Percentiles rank a stretch among this genome's conserved stretches.
Conservation (phyloP, 2,888 invertebrate genomes). For the Xestia rhomboidea region DNA sequence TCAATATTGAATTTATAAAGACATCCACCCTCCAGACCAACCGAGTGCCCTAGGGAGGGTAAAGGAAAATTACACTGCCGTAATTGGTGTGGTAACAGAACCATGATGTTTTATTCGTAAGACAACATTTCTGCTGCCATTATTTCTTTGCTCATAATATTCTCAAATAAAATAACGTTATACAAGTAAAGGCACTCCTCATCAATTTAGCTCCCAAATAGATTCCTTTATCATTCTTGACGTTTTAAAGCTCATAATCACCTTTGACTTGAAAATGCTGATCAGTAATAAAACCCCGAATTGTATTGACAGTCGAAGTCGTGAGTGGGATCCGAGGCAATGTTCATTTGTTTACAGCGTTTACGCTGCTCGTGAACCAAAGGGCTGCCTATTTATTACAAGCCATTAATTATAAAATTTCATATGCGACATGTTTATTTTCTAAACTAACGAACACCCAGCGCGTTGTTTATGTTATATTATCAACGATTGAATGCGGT, state of each 20-base stretch:
- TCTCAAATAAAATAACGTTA: slow-evolving; percentile 1
- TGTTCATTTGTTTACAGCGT: slow-evolving; percentile 57
- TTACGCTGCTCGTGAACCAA: slow-evolving; percentile 45
- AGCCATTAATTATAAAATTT: slow-evolving; percentile 65
- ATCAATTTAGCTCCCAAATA: not conserved
- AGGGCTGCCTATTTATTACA: slow-evolving; percentile 59
- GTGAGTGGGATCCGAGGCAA: slow-evolving; percentile 46
- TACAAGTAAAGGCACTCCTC: not conserved
- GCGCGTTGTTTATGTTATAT: slow-evolving; percentile 61
- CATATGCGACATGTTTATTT: slow-evolving; percentile 62
- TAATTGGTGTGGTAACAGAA: slow-evolving; percentile 37
- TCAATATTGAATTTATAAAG: slow-evolving; percentile 29
- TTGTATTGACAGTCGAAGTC: slow-evolving; percentile 48
- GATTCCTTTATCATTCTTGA: slow-evolving; percentile 3
- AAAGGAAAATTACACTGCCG: slow-evolving; percentile 22
- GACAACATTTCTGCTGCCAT: not conserved
- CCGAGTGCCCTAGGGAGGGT: slow-evolving; percentile 24
- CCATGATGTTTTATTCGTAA: slow-evolving; percentile 19
- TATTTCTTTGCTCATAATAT: slow-evolving; percentile 1
- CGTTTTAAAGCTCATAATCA: slow-evolving; percentile 10
- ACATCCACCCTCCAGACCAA: slow-evolving; percentile 10
- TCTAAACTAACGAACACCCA: slow-evolving; percentile 61
- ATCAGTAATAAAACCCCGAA: slow-evolving; percentile 28
- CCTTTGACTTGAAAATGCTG: not conserved
- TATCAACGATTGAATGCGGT: slow-evolving; percentile 58